Conservation (phyloP, 2,113 vertebrate genomes). For the Hystrix cristata region DNA sequence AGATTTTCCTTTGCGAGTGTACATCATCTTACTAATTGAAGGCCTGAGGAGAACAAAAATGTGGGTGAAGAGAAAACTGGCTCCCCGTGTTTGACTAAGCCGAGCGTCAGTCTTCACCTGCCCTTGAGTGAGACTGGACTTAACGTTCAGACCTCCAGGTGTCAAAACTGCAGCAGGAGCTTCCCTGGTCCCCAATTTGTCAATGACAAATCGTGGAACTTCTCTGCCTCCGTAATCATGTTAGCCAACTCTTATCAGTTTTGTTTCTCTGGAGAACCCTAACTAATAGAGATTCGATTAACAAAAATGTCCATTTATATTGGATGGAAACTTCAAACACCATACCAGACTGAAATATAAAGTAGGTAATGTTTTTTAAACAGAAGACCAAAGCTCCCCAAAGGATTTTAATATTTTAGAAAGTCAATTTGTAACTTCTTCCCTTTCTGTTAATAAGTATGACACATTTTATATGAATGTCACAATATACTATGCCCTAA, state of each 20-base stretch:
- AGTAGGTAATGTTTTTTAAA: not conserved
- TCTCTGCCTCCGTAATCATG: not conserved
- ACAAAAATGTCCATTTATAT: slow-evolving; percentile 16
- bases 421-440: slow-evolving; percentile 51
- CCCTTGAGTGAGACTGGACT: not conserved
- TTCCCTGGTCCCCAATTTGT: not conserved
- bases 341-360: not conserved
- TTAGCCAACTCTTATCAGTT: not conserved
- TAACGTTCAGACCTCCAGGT: not conserved
- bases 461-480: not conserved
- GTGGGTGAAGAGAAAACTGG: not conserved
- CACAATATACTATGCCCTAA: not conserved
- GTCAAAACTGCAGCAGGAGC: not conserved
- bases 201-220: too few species aligned
- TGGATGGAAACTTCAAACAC: not conserved
- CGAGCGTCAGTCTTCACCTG: not conserved
- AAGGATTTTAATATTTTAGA: slow-evolving; percentile 41
- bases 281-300: slow-evolving; percentile 4
- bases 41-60: not conserved
- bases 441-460: not conserved
- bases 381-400: not conserved
- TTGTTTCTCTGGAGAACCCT: not conserved
- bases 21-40: not conserved
- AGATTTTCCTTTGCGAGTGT: not conserved
- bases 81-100: not conserved